Conservation (phyloP, 1,140 invertebrate species). For the Leptopilina clavipes region DNA sequence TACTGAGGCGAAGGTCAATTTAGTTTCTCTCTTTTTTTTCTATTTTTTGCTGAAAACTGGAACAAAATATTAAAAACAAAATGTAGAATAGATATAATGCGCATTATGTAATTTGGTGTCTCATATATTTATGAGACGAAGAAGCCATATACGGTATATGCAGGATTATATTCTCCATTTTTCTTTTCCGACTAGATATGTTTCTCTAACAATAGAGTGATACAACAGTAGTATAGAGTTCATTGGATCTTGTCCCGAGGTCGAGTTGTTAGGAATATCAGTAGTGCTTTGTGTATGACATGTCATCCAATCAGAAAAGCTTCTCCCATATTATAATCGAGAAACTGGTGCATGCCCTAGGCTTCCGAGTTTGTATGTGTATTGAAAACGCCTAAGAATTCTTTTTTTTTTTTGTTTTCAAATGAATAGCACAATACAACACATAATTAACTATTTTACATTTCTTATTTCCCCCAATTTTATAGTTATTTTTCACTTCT, state of each 20-base stretch:
- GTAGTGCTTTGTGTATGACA: conserved; percentile 25
- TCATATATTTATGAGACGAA: background rate
- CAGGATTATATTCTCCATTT: conserved; percentile 12
- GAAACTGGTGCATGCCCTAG: conserved; percentile 14
- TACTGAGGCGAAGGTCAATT: too few species aligned
- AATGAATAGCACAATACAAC: too few species aligned
- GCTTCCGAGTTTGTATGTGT: background rate
- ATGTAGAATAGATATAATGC: too few species aligned
- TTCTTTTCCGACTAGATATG: conserved; percentile 16
- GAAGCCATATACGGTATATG: background rate
- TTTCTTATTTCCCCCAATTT: too few species aligned
- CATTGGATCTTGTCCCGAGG: conserved; percentile 23
- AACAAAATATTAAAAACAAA: too few species aligned
- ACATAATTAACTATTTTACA: too few species aligned
- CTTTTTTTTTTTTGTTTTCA: background rate
- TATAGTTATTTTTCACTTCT: too few species aligned
- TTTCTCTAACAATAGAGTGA: conserved; percentile 28
- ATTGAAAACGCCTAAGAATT: background rate
- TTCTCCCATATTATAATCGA: conserved; percentile 24
- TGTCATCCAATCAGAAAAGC: conserved; percentile 31
- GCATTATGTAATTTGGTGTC: background rate
- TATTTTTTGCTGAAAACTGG: too few species aligned
- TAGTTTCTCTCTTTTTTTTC: too few species aligned
- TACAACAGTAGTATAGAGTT: conserved; percentile 27
- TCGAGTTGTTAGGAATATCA: conserved; percentile 21